Base-by-base conservation (phyloP, 2,888 invertebrate genomes). In the Pyrochroa serraticornis region DNA sequence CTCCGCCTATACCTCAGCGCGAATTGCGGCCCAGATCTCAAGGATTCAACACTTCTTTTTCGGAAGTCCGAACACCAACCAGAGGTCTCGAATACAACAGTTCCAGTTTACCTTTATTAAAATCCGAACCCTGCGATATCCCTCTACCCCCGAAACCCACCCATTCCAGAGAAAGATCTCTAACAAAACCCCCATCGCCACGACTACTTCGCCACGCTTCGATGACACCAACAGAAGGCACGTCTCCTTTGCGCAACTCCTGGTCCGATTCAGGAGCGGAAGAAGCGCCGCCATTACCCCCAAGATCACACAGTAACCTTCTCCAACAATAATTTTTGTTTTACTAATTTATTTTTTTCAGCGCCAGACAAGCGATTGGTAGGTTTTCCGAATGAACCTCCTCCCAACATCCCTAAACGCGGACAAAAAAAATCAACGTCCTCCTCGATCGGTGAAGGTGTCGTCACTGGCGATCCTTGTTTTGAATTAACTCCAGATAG, bases 231-330 rank as follows among this genome's bases (percentile, higher is more conserved):
- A 82, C 81, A 0, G 82, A 82, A 0, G 83, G 82, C 43, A 76
- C 77, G 66, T 62, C 79, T 67, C 85, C 73, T 71, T 65, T 84
- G 78, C 69, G 87, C 75, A 80, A 78, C 73, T 77, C 85, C 64
- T 78, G 89, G 88, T 78, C 85, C 72, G 77, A 87, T 79, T 60
- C 79, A 13, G 79, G 78, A 77, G 30, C 82, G 75, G 75, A 83
- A 53, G 87, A 87, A 65, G 92, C 92, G 0, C 92, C 92, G 10
- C 93, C 93, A 0, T 74, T 93, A 52, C 93, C 93, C 2, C 93
- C 93, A 0, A 81, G 93, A 58, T 91, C 91, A 6, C 88, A 89
- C 64, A 88, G 88, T 88, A 76, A 74, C 79, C 68, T 33, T 41
- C n/a, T 47, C 45, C 2, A 37, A 8, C 8, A 53, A 33, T 38